These are phyloP conservation scores for Julus scandinavius DNA, from an alignment of 2,888 invertebrate species.

Conservation along the genomic window DNA sequence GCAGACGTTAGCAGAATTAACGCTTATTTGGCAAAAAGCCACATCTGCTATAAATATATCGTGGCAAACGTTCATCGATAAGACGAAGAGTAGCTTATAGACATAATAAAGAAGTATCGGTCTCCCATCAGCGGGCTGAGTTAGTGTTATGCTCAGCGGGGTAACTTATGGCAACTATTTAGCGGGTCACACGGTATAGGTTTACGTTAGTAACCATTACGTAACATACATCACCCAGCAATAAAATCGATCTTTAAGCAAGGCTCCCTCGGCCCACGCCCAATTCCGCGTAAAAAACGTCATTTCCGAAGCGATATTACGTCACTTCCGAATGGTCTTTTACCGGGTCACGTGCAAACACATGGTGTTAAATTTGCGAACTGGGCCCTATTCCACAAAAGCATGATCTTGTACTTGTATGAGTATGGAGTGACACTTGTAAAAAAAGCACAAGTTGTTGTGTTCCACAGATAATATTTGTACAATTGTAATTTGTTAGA, in stretches of 20 bases:
- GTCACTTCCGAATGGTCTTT: background rate
- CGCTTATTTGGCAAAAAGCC: constrained; percentile 33
- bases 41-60: background rate
- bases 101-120: constrained; percentile 26
- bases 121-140: background rate
- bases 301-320: background rate
- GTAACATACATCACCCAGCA: constrained; percentile 23
- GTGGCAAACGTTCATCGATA: constrained; percentile 25
- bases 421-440: no score
- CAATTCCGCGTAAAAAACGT: background rate
- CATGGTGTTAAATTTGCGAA: no score
- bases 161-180: constrained; percentile 12
- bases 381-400: no score
- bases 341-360: no score
- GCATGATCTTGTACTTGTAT: no score
- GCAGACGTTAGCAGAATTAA: constrained; percentile 24
- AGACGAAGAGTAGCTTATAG: constrained; percentile 13
- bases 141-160: constrained; percentile 11
- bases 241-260: background rate
- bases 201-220: constrained; percentile 18
- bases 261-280: background rate
- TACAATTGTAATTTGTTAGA: no score
- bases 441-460: no score
- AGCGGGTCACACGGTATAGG: background rate
- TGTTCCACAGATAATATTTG: no score